Evolutionary conservation across 2,888 invertebrate genomes (phyloP).

Genomic region (Furcula furcula): DNA sequence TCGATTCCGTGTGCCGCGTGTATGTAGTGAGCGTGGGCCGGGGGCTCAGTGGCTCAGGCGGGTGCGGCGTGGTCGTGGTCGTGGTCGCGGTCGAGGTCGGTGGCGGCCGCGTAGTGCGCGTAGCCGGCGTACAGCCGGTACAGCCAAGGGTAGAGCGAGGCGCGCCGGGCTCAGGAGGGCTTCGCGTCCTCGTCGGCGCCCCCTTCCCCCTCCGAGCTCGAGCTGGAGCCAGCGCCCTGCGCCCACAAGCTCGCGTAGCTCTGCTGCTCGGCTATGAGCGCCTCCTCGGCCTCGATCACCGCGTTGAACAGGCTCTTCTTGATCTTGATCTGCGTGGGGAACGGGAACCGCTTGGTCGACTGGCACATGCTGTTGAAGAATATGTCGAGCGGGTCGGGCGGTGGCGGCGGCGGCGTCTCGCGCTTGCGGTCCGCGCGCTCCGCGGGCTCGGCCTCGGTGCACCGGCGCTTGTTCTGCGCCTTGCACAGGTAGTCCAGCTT

Average conservation of each 20-base stretch:
- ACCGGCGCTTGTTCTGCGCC: conserved; percentile 37
- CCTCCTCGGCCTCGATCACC: conserved; percentile 68
- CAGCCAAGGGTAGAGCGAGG: conserved; percentile 15
- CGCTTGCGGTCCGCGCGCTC: conserved; percentile 10
- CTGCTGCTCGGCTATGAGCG: conserved; percentile 65
- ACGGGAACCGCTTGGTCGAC: conserved; percentile 67
- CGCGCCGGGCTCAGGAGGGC: conserved; percentile 44
- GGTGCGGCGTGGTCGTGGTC: too few species aligned
- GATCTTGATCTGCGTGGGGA: conserved; percentile 65
- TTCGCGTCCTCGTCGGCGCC: conserved; percentile 43
- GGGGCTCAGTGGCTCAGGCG: not conserved
- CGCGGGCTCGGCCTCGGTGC: conserved; percentile 23
- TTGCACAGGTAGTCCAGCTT: conserved; percentile 59
- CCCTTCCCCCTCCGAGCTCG: conserved; percentile 46
- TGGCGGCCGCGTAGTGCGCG: conserved; percentile 7
- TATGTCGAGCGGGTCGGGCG: conserved; percentile 63
- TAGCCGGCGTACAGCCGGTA: conserved; percentile 27
- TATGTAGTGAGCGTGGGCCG: too few species aligned
- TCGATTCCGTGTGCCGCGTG: too few species aligned
- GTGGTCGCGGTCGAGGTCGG: too few species aligned
- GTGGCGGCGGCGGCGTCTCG: conserved; percentile 12
- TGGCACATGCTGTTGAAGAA: conserved; percentile 77
- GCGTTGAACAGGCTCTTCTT: conserved; percentile 64
- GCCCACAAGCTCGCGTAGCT: conserved; percentile 69
- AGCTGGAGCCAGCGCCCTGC: conserved; percentile 44